Percentiles rank a stretch among this genome's conserved stretches.
Conservation (phyloP, 2,888 invertebrate species). For the Torymus tubicola region DNA sequence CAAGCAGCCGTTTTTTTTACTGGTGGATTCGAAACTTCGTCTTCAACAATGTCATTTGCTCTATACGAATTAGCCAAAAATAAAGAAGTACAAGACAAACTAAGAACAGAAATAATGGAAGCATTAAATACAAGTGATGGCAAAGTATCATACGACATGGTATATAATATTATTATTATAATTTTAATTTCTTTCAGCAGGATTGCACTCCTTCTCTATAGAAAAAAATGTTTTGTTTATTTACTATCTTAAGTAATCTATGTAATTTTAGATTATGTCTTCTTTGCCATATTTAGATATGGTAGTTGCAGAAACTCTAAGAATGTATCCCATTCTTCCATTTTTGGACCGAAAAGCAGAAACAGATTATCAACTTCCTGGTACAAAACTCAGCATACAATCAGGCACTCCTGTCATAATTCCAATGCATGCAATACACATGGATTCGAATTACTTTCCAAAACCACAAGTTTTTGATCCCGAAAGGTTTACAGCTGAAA, state of each 20-base stretch:
- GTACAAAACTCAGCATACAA: constrained; percentile 64
- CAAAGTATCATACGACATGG: constrained; percentile 69
- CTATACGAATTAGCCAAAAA: constrained; percentile 68
- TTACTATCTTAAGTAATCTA: too few relatives aligned
- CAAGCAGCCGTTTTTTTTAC: constrained; percentile 69
- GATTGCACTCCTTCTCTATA: too few relatives aligned
- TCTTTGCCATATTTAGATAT: constrained; percentile 67
- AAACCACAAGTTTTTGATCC: constrained; percentile 75
- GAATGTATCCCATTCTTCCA: constrained; percentile 73
- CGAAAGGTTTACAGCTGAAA: constrained; percentile 72
- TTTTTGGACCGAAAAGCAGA: constrained; percentile 66
- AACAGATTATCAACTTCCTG: constrained; percentile 66
- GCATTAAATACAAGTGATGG: constrained; percentile 60
- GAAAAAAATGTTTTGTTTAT: too few relatives aligned
- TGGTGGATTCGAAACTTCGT: constrained; percentile 70
- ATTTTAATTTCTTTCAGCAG: too few relatives aligned
- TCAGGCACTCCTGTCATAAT: constrained; percentile 71
- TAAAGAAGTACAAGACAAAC: constrained; percentile 63
- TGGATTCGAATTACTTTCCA: constrained; percentile 72
- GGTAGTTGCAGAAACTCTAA: constrained; percentile 72
- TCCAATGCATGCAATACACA: constrained; percentile 72
- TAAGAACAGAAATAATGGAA: constrained; percentile 64
- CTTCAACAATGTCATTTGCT: constrained; percentile 64
- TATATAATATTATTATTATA: constrained; percentile 44
- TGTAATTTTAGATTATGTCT: constrained; percentile 55